Evolutionary conservation across 2,888 invertebrate genomes (phyloP).

Genomic region (Lingula anatina): DNA sequence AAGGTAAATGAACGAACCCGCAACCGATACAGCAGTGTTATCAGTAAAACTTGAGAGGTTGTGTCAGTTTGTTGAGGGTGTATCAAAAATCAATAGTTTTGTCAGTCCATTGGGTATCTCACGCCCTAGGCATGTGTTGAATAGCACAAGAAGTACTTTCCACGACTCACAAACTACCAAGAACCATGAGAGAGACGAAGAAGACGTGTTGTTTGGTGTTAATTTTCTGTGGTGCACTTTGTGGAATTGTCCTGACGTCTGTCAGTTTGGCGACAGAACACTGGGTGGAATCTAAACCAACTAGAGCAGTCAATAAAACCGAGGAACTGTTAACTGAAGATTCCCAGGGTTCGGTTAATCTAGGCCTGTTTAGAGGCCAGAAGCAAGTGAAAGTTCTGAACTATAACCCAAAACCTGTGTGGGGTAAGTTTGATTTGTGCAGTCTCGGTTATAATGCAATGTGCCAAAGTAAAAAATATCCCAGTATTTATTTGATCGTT

Average conservation of each 20-base stretch:
- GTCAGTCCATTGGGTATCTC: no score
- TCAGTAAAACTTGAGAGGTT: no score
- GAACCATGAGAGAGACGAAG: no score
- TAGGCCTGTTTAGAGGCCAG: constrained; percentile 80
- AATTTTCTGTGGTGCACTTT: constrained; percentile 70
- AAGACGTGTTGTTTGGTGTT: no score
- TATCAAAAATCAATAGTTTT: no score
- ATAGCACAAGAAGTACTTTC: no score
- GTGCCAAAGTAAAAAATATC: neutral
- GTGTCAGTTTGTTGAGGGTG: no score
- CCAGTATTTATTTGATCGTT: no score
- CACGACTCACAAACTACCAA: no score
- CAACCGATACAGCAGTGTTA: no score
- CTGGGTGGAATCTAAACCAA: constrained; percentile 74
- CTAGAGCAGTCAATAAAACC: constrained; percentile 48
- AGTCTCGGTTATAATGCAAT: neutral
- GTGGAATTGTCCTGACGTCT: constrained; percentile 72
- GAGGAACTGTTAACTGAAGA: constrained; percentile 12
- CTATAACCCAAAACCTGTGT: neutral
- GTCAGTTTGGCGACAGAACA: constrained; percentile 79
- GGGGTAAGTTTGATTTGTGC: neutral
- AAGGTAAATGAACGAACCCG: no score
- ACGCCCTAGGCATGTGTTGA: no score
- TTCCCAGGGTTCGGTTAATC: constrained; percentile 52
- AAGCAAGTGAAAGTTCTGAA: constrained; percentile 67